Percentiles rank a stretch among this genome's conserved stretches.
These are phyloP conservation scores for Megathymus violae DNA, from an alignment of 1,140 invertebrate species.

Conservation along the genomic window DNA sequence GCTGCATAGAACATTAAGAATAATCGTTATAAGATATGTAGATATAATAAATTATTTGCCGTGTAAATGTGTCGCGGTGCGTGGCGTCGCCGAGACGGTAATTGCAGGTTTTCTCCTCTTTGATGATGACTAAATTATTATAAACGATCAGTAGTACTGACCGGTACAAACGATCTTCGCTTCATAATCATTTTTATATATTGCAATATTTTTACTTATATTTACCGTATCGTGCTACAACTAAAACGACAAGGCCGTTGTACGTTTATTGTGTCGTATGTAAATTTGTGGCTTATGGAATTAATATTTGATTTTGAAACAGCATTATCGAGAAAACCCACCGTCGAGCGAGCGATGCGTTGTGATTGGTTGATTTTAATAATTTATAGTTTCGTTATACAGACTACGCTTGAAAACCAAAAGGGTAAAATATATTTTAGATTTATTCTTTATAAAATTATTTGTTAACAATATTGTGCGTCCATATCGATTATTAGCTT, in stretches of 20 bases:
- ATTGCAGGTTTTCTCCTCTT: background rate
- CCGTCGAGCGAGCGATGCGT: background rate
- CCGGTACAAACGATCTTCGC: too few relatives aligned
- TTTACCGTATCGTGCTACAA: too few relatives aligned
- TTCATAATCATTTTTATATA: too few relatives aligned
- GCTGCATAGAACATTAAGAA: constrained; percentile 12
- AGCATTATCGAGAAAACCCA: background rate
- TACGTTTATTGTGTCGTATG: too few relatives aligned
- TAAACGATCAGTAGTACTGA: too few relatives aligned
- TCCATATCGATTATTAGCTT: constrained; percentile 19
- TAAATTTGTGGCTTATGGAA: too few relatives aligned
- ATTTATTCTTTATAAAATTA: constrained; percentile 24
- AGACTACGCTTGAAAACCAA: constrained; percentile 14
- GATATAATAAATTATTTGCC: constrained; percentile 22
- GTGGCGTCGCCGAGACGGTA: background rate
- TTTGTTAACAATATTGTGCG: constrained; percentile 35
- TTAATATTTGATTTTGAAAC: too few relatives aligned
- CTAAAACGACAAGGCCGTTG: too few relatives aligned
- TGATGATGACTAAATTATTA: too few relatives aligned
- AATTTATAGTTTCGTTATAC: constrained; percentile 23
- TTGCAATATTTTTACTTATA: too few relatives aligned
- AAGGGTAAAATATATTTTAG: constrained; percentile 29
- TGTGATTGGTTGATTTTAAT: constrained; percentile 18
- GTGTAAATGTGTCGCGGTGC: constrained; percentile 18
- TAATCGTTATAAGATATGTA: background rate